Base-by-base conservation (phyloP, 2,113 vertebrate genomes). In the Salvelinus namaycush region DNA sequence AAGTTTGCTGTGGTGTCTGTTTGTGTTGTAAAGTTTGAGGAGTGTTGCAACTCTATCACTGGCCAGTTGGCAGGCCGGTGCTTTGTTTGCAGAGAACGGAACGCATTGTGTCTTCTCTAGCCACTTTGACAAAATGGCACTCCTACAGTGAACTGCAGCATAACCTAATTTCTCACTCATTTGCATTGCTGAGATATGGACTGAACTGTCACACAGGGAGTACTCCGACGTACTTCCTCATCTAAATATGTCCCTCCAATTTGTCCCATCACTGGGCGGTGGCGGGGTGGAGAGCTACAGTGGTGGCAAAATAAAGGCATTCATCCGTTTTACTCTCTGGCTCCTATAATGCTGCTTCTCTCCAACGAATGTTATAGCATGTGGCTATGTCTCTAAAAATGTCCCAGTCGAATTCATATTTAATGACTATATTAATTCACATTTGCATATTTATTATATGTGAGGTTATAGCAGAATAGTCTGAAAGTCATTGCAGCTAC, bases 301-400 rank as follows among this genome's bases (percentile, higher is more conserved):
- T 57, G 26, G 31, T 77, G 69, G 60, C 18, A 66, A 73, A 78
- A 73, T 44, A 31, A 48, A 22, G 70, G 20, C 24, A 78, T 78
- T 73, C 26, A 73, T 72, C 70, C 67, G 51, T 54, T 16, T 62
- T 62, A 62, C 20, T n/a, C 59, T 62, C 59, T 16, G 18, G 59
- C 18, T 60, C 51, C 59, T 60, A 4, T 11, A 51, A 3, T 51
- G 14, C 51, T 54, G 18, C n/a, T 62, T 62, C 59, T 62, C 59
- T 54, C 16, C 51, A 54, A 54, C 4, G 4, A 54, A 54, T 67
- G 29, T 67, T 68, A 29, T 11, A 29, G 18, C n/a, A 34, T 34
- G 29, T 20, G 18, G 31, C 18, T 16, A 8, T 39, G 6, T 34
- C 29, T 2, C 7, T 34, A n/a, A 67, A 14, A 68, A 68, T 68